A percentile compares a stretch with the other conserved stretches of the same genome.
Conservation (phyloP, 1,140 invertebrate species). For the Bombus confusus region DNA sequence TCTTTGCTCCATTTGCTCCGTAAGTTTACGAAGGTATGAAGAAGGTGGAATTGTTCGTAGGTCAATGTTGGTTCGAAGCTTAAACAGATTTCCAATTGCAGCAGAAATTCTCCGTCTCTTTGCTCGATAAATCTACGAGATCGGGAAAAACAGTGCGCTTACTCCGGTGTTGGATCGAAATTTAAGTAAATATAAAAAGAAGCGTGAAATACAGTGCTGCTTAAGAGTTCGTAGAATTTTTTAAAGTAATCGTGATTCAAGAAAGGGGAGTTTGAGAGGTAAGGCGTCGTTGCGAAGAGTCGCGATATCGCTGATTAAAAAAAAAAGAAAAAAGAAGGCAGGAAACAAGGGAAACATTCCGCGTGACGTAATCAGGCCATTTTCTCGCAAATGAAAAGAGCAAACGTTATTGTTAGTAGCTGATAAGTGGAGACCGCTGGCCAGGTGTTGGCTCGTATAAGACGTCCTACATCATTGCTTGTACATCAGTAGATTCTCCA, state of each 20-base stretch:
- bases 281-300: no score
- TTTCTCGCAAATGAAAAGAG: constrained; percentile 70
- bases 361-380: constrained; percentile 57
- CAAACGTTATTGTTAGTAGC: constrained; percentile 69
- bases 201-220: not conserved
- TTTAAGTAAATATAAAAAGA: not conserved
- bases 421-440: constrained; percentile 71
- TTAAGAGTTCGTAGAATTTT: not conserved
- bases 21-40: no score
- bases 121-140: no score
- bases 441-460: constrained; percentile 67
- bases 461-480: constrained; percentile 51
- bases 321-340: not conserved
- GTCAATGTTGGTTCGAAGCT: no score
- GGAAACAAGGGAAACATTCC: not conserved
- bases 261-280: not conserved
- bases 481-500: constrained; percentile 55
- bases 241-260: not conserved
- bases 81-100: no score
- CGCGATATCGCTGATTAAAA: not conserved
- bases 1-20: no score
- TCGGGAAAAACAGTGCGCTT: not conserved
- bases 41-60: no score
- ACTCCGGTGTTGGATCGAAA: not conserved
- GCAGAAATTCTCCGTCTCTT: not conserved